Evolutionary conservation across 2,888 invertebrate species (phyloP).

Genomic region (Diarsia rubi): DNA sequence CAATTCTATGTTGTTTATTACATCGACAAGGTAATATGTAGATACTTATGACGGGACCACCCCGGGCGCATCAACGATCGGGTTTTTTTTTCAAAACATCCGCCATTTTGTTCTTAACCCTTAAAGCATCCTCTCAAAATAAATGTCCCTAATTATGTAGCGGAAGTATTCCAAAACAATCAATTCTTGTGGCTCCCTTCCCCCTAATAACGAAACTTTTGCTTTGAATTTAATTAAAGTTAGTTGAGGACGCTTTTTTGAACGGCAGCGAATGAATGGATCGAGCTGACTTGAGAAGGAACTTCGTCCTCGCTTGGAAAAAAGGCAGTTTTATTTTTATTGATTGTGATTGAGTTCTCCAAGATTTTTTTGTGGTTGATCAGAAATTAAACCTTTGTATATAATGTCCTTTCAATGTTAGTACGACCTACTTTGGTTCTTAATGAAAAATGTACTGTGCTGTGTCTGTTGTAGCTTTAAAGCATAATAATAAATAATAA

Average conservation of each 20-base stretch:
- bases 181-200: constrained; percentile 33
- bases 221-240: constrained; percentile 65
- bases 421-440: background rate
- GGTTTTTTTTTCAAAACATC: constrained; percentile 4
- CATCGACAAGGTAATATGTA: background rate
- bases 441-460: background rate
- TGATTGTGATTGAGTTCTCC: constrained; percentile 26
- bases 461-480: background rate
- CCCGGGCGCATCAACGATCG: background rate
- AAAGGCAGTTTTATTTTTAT: constrained; percentile 22
- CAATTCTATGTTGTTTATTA: background rate
- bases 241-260: constrained; percentile 36
- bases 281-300: constrained; percentile 12
- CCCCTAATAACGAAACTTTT: constrained; percentile 47
- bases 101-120: constrained; percentile 9
- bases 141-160: constrained; percentile 37
- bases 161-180: constrained; percentile 43
- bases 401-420: background rate
- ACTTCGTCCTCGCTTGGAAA: background rate
- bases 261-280: constrained; percentile 28
- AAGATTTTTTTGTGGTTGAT: constrained; percentile 16
- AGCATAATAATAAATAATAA: no score
- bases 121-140: constrained; percentile 9
- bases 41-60: background rate
- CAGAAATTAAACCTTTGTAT: background rate